These are phyloP conservation scores for Zaprionus inermis DNA, from an alignment of 1,140 invertebrate genomes.

Conservation along the genomic window DNA sequence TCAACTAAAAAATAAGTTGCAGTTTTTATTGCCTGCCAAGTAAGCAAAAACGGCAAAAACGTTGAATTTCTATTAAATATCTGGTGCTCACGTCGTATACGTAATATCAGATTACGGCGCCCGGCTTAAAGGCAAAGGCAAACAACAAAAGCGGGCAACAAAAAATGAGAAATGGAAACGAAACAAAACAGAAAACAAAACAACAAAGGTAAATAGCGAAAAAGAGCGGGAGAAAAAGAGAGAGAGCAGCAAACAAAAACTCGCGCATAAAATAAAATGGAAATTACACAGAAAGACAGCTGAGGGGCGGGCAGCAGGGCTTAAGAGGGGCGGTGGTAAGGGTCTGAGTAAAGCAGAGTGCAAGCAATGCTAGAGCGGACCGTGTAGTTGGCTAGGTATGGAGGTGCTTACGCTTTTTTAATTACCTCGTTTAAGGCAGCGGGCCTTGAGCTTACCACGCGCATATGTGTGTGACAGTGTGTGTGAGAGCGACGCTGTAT, in stretches of 20 bases:
- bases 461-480: slow-evolving; percentile 30
- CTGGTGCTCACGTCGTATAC: slow-evolving; percentile 76
- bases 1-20: slow-evolving; percentile 49
- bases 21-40: slow-evolving; percentile 68
- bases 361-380: slow-evolving; percentile 9
- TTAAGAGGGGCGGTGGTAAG: neutral
- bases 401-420: slow-evolving; percentile 80
- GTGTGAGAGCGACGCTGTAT: slow-evolving; percentile 20
- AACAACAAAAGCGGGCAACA: slow-evolving; percentile 50
- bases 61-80: slow-evolving; percentile 80
- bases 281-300: slow-evolving; percentile 68
- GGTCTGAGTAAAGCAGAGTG: no score
- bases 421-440: slow-evolving; percentile 78
- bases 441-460: slow-evolving; percentile 44
- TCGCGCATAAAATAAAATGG: slow-evolving; percentile 78
- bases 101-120: slow-evolving; percentile 79
- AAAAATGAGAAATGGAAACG: slow-evolving; percentile 45
- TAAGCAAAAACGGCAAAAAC: slow-evolving; percentile 60
- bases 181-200: slow-evolving; percentile 62
- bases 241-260: slow-evolving; percentile 64
- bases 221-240: neutral
- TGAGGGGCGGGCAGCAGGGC: neutral
- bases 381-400: slow-evolving; percentile 47
- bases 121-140: slow-evolving; percentile 68
- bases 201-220: slow-evolving; percentile 76